Evolutionary conservation across 1,140 invertebrate genomes (phyloP).

Genomic region (Drepana arcuata): DNA sequence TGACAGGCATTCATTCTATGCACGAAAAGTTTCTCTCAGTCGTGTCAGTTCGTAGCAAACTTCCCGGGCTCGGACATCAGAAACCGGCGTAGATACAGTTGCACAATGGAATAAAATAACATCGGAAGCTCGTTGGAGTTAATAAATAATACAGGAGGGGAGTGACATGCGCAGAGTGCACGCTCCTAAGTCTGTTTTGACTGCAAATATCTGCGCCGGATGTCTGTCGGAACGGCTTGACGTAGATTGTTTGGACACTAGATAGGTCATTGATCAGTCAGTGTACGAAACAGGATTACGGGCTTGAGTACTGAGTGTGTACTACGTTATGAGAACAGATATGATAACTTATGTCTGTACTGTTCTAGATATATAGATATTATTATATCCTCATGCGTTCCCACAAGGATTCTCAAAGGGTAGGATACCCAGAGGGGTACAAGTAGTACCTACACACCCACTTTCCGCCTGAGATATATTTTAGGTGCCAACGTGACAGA

Average conservation of each 20-base stretch:
- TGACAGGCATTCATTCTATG: slow-evolving; percentile 63
- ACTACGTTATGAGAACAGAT: no score
- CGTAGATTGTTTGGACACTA: slow-evolving; percentile 26
- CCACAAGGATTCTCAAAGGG: no score
- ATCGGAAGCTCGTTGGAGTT: slow-evolving; percentile 69
- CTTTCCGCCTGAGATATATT: no score
- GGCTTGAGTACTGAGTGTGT: slow-evolving; percentile 4
- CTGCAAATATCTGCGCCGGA: slow-evolving; percentile 64
- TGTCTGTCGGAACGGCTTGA: slow-evolving; percentile 34
- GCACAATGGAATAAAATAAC: slow-evolving; percentile 69
- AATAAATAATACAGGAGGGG: slow-evolving; percentile 67
- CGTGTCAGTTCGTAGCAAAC: slow-evolving; percentile 47
- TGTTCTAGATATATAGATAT: no score
- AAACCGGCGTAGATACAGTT: slow-evolving; percentile 49
- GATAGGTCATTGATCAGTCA: slow-evolving; percentile 23
- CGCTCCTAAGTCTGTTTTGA: slow-evolving; percentile 63
- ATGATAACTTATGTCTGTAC: no score
- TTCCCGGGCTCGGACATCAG: slow-evolving; percentile 56
- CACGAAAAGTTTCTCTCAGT: slow-evolving; percentile 59
- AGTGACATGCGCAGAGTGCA: slow-evolving; percentile 65
- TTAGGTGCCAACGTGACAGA: no score
- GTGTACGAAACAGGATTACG: slow-evolving; percentile 10
- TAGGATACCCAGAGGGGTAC: no score
- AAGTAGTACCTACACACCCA: no score
- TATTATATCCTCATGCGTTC: no score